A percentile compares a stretch with the other conserved stretches of the same genome.
Evolutionary conservation across 2,888 invertebrate genomes (phyloP).

Genomic region (Antitype chi): DNA sequence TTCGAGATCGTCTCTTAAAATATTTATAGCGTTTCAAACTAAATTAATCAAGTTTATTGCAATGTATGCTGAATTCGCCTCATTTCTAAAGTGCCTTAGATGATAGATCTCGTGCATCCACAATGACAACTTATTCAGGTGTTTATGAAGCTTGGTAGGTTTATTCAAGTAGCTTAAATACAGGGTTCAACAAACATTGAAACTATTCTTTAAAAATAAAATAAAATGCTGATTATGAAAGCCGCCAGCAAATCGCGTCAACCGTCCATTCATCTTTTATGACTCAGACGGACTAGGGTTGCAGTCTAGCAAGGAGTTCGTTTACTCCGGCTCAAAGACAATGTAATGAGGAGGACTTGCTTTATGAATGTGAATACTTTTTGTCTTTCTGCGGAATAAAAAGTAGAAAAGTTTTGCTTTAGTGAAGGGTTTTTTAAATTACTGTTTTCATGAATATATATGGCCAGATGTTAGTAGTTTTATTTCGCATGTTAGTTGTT

Average conservation of each 20-base stretch:
- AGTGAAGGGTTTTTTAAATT: slow-evolving; percentile 7
- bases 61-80: background rate
- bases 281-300: slow-evolving; percentile 25
- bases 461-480: background rate
- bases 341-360: slow-evolving; percentile 44
- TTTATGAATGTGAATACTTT: slow-evolving; percentile 46
- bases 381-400: slow-evolving; percentile 19
- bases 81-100: background rate
- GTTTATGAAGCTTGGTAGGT: background rate
- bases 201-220: slow-evolving; percentile 9
- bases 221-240: slow-evolving; percentile 43
- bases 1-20: slow-evolving; percentile 6
- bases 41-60: background rate
- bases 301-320: slow-evolving; percentile 42
- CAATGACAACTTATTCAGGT: background rate
- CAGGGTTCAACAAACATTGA: background rate
- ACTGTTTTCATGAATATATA: background rate
- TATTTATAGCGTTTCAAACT: slow-evolving; percentile 5
- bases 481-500: background rate
- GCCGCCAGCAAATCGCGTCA: slow-evolving; percentile 15
- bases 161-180: background rate
- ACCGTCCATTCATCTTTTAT: slow-evolving; percentile 45
- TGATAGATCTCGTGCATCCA: background rate
- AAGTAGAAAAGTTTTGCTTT: background rate
- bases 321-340: slow-evolving; percentile 52